phyloP scores from a whole-genome alignment of 1,140 invertebrate species.

The Zeugodacus cucurbitae region DNA sequence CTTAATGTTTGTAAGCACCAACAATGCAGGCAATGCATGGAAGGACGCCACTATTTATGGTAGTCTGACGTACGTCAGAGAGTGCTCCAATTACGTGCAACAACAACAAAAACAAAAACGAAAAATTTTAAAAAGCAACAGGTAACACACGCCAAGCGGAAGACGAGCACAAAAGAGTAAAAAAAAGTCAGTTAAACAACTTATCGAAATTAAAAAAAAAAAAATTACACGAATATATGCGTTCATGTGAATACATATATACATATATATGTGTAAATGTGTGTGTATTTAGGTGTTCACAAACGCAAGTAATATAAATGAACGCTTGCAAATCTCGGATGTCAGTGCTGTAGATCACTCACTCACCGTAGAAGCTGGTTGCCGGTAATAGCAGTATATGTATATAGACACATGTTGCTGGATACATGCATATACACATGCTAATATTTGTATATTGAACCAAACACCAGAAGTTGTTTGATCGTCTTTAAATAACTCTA shows the following conservation, averaged over 20 bases:
- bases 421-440: not conserved
- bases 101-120: not conserved
- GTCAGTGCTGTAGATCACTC: not conserved
- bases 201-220: too few relatives aligned
- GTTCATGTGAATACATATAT: too few relatives aligned
- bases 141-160: not conserved
- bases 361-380: not conserved
- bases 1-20: too few relatives aligned
- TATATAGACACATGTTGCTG: not conserved
- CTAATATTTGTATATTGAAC: not conserved
- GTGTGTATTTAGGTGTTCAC: too few relatives aligned
- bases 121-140: not conserved
- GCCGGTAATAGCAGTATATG: not conserved
- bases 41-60: not conserved
- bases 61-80: not conserved
- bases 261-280: too few relatives aligned
- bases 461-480: not conserved
- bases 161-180: not conserved
- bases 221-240: too few relatives aligned
- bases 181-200: too few relatives aligned
- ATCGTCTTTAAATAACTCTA: not conserved
- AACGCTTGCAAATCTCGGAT: not conserved
- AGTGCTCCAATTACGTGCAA: constrained; percentile 32
- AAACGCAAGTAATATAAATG: too few relatives aligned
- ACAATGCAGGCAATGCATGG: not conserved